phyloP scores from a whole-genome alignment of 2,888 invertebrate species.

The Caenorhabditis doughertyi region DNA sequence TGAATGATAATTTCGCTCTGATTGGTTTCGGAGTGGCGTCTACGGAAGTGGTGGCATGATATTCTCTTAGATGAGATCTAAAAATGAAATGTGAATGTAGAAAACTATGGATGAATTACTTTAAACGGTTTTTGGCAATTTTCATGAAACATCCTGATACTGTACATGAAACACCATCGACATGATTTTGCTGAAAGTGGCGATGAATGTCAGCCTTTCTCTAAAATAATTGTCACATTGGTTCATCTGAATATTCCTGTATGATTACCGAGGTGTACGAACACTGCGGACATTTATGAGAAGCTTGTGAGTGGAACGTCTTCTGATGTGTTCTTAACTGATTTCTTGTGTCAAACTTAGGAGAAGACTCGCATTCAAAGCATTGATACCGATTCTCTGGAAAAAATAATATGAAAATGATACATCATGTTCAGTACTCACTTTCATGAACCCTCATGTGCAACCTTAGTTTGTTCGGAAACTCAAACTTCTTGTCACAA shows the following conservation, averaged over 20 bases:
- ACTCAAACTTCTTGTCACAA: constrained; percentile 26
- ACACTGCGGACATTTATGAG: constrained; percentile 60
- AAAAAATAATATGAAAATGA: not conserved
- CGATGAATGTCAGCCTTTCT: constrained; percentile 30
- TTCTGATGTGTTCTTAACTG: constrained; percentile 48
- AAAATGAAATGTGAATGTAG: not conserved
- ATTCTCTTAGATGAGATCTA: constrained; percentile 49
- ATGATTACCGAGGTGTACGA: constrained; percentile 30
- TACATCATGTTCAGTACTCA: not conserved
- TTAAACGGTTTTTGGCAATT: constrained; percentile 63
- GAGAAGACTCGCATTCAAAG: constrained; percentile 18
- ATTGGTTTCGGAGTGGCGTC: not conserved
- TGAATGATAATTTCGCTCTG: constrained; percentile 3
- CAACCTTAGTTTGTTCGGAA: constrained; percentile 31
- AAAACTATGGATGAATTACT: constrained; percentile 25
- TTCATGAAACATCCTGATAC: constrained; percentile 61
- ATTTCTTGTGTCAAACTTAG: constrained; percentile 20
- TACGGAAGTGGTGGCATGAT: not conserved
- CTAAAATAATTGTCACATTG: constrained; percentile 45
- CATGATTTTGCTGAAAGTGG: constrained; percentile 62
- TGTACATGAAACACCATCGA: constrained; percentile 66
- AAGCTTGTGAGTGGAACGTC: constrained; percentile 32
- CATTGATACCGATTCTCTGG: constrained; percentile 39
- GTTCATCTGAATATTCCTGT: not conserved
- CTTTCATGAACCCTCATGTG: constrained; percentile 41